Evolutionary conservation across 2,888 invertebrate species (phyloP), one percentile per base, ranked within the genome.

Genomic region (Piscicola geometra): DNA sequence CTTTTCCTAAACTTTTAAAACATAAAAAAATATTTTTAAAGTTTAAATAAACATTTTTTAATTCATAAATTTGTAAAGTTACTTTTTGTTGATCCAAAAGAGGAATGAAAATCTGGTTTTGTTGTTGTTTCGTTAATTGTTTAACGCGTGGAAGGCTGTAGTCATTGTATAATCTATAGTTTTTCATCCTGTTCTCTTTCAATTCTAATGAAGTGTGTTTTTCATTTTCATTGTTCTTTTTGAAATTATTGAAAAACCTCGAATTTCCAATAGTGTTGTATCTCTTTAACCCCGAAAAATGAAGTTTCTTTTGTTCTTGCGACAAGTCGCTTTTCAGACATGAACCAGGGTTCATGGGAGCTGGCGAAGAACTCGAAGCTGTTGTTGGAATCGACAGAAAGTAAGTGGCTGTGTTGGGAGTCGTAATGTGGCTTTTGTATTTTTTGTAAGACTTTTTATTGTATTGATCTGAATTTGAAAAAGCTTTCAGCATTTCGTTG

Each of bases 401-500:
- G 5, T 5, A 41, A 15, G 41, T 41, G 41, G 41, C 15, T 5
- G 41, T 41, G 41, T 41, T 41, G 41, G 41, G 5, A 15, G 41
- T 41, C 15, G 41, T 41, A 15, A 41, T 41, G 21, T 18, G 25
- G n/a, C 60, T 56, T 56, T 5, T 56, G n/a, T 56, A 56, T 21
- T 9, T 5, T 18, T 56, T 56, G 5, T 3, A 25, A 18, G n/a
- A 3, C 3, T 21, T 56, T 25, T 56, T 56, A 25, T 56, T 25
- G 15, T 9, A 21, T 15, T 56, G 60, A 18, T 56, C n/a, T 9
- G n/a, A 56, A 56, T 56, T n/a, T 5, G 60, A 18, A 25, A 56
- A 56, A 18, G n/a, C 60, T 56, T 56, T 56, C 25, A 56, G n/a
- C 9, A 25, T 56, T 56, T 56, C 60, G n/a, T 56, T 56, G 21